Percentiles rank a stretch among this genome's conserved stretches.
Evolutionary conservation across 2,113 vertebrate genomes (phyloP).

Genomic region (Nothobranchius furzeri): DNA sequence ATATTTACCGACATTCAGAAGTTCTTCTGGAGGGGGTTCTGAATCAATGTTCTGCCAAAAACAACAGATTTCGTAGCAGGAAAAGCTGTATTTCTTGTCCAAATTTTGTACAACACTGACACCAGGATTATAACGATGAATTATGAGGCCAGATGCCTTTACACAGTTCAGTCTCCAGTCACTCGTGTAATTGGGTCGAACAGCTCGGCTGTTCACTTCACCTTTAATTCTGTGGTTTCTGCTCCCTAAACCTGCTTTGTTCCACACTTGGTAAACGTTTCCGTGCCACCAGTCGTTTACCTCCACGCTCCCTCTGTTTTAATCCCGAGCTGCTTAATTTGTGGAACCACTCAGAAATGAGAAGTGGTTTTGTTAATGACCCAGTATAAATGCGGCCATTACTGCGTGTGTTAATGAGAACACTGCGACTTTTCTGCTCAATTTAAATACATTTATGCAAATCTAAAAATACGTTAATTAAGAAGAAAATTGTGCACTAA

Average conservation of each 20-base stretch:
- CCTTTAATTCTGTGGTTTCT: background rate
- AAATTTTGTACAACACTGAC: background rate
- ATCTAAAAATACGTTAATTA: constrained; percentile 29
- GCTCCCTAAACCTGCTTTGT: background rate
- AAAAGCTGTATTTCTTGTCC: background rate
- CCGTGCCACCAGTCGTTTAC: background rate
- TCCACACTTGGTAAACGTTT: background rate
- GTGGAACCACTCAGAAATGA: constrained; percentile 3
- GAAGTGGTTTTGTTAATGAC: background rate
- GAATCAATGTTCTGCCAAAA: background rate
- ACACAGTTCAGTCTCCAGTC: background rate
- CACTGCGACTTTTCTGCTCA: background rate
- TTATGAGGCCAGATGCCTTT: background rate
- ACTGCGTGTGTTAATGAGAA: constrained; percentile 25
- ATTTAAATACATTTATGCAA: constrained; percentile 28
- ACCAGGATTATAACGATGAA: background rate
- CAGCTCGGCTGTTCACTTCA: background rate
- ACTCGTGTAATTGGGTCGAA: background rate
- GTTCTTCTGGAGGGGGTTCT: too few relatives aligned
- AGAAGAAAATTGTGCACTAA: constrained; percentile 21
- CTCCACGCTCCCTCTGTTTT: background rate
- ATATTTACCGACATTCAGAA: too few relatives aligned
- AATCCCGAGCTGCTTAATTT: constrained; percentile 9
- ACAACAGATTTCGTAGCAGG: background rate
- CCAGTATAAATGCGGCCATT: background rate